Evolutionary conservation across 2,797 vertebrate genomes (phyloP).

Genomic region (Orientallactaga sibirica): DNA sequence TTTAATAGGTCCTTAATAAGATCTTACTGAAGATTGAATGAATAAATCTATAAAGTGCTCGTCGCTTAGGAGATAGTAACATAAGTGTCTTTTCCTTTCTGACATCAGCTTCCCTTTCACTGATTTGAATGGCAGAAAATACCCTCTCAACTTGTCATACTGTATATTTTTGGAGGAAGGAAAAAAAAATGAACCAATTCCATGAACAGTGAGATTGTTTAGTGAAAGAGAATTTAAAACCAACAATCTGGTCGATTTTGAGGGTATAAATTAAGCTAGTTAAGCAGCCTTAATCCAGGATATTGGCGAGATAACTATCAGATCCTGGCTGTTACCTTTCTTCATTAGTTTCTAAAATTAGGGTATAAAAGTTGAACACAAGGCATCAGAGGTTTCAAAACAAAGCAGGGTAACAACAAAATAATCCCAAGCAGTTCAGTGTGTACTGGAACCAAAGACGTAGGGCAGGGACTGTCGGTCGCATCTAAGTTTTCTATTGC

Average conservation of each 20-base stretch:
- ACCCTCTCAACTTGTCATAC: conserved; percentile 83
- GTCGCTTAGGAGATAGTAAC: conserved; percentile 75
- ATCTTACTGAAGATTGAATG: conserved; percentile 64
- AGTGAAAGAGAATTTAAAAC: conserved; percentile 83
- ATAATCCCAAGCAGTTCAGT: conserved; percentile 72
- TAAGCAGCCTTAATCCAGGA: conserved; percentile 79
- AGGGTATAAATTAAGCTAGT: conserved; percentile 84
- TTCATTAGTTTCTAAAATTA: conserved; percentile 65
- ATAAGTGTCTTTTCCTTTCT: conserved; percentile 80
- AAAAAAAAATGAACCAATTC: conserved; percentile 83
- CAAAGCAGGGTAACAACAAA: conserved; percentile 68
- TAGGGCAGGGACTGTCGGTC: conserved; percentile 63
- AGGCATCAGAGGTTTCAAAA: conserved; percentile 59
- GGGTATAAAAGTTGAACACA: conserved; percentile 62
- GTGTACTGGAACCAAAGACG: conserved; percentile 71
- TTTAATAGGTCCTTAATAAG: conserved; percentile 68
- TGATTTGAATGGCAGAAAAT: conserved; percentile 85
- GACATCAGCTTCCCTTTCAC: conserved; percentile 80
- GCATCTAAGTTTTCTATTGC: conserved; percentile 72
- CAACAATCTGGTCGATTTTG: conserved; percentile 81
- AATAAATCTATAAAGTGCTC: conserved; percentile 72
- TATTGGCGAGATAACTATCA: conserved; percentile 78
- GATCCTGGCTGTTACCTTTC: conserved; percentile 59
- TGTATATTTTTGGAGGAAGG: conserved; percentile 81
- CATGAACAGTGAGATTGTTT: conserved; percentile 80